These are phyloP conservation scores for Coenobita brevimanus DNA, from an alignment of 1,140 invertebrate genomes.

Conservation along the genomic window DNA sequence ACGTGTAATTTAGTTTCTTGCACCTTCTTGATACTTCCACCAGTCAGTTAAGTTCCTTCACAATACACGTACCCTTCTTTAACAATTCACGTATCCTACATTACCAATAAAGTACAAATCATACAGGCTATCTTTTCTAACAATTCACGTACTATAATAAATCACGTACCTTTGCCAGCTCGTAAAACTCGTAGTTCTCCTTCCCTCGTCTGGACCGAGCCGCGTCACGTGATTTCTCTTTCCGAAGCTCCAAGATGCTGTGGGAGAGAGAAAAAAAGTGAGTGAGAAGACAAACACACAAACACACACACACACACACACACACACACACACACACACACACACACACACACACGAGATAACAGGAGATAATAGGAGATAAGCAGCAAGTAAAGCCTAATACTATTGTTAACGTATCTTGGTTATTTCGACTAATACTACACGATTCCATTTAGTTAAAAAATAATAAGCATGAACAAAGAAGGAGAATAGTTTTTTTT, in stretches of 20 bases:
- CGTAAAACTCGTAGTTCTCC: conserved; percentile 99
- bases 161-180: conserved; percentile 85
- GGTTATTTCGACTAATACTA: no score
- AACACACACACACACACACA: not conserved
- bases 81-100: no score
- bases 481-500: no score
- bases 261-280: conserved; percentile 72
- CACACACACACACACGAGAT: not conserved
- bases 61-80: not conserved
- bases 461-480: no score
- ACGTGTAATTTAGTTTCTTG: no score
- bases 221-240: conserved; percentile 97
- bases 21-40: no score
- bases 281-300: not conserved
- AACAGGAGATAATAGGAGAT: not conserved
- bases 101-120: no score
- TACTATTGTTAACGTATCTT: no score
- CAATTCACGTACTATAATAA: not conserved
- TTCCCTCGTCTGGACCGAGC: conserved; percentile 95
- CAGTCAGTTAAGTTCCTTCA: no score
- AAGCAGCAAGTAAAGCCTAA: no score
- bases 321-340: not conserved
- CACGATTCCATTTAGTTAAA: no score
- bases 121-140: no score
- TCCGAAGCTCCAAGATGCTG: conserved; percentile 96